These are phyloP conservation scores for Heteronetta atricapilla DNA, from an alignment of 2,113 vertebrate species.

Conservation along the genomic window DNA sequence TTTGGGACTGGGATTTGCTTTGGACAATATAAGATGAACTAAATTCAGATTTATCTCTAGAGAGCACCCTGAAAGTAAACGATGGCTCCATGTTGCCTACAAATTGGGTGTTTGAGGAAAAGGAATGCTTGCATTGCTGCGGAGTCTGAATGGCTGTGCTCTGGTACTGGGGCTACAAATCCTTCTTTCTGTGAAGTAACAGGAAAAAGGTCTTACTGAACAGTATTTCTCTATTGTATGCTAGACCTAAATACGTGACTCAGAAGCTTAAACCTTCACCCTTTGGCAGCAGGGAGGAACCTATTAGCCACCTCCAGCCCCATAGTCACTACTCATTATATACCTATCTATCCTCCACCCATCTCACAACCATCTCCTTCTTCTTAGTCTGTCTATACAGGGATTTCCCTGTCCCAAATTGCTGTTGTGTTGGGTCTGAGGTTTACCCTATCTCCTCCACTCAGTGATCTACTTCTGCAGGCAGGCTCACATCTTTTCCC, in stretches of 20 bases:
- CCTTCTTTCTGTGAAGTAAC: neutral
- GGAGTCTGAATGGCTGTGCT: neutral
- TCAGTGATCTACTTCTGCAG: neutral
- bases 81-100: neutral
- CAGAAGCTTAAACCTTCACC: neutral
- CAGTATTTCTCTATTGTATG: neutral
- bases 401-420: neutral
- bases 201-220: neutral
- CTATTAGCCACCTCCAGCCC: rapidly evolving
- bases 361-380: neutral
- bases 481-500: neutral
- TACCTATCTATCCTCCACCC: neutral
- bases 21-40: neutral
- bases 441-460: neutral
- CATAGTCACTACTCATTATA: neutral
- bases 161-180: neutral
- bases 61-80: neutral
- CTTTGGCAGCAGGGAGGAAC: neutral
- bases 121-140: neutral
- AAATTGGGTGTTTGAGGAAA: neutral
- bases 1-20: neutral
- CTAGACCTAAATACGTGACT: neutral
- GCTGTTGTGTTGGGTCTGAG: neutral
- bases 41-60: neutral
- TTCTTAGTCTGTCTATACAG: neutral